Percentiles rank a stretch among this genome's conserved stretches.
Evolutionary conservation across 2,113 vertebrate species (phyloP).

Genomic region (Glaucomys volans): DNA sequence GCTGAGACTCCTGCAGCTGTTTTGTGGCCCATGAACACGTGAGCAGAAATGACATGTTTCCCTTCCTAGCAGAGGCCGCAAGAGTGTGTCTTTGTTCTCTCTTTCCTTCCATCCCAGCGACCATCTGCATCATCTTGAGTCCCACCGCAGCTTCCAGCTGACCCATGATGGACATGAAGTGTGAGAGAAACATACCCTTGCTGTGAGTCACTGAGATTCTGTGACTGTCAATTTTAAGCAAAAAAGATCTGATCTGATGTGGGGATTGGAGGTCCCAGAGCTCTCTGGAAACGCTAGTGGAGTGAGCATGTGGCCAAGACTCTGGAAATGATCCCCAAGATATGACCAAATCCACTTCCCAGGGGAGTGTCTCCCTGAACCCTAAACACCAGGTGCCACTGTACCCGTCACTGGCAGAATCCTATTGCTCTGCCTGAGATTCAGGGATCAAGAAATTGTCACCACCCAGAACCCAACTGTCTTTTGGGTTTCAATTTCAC

Average conservation of each 20-base stretch:
- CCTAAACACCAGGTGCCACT: neutral
- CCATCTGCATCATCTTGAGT: neutral
- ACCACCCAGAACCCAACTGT: neutral
- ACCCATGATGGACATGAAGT: neutral
- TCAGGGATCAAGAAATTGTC: neutral
- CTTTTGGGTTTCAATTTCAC: neutral
- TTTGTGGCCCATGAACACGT: neutral
- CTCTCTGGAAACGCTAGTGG: neutral
- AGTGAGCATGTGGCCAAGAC: neutral
- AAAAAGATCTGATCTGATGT: neutral
- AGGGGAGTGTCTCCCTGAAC: neutral
- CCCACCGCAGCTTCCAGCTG: neutral
- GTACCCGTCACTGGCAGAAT: neutral
- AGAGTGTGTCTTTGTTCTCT: neutral
- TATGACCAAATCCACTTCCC: too few species aligned
- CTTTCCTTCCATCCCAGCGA: neutral
- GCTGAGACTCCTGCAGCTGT: neutral
- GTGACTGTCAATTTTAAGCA: neutral
- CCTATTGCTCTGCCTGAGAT: neutral
- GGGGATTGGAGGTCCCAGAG: too few species aligned
- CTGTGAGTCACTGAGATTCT: neutral
- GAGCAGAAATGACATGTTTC: neutral
- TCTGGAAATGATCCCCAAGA: neutral
- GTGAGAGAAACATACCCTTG: neutral
- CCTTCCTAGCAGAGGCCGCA: neutral